A percentile compares a stretch with the other conserved stretches of the same genome.
Evolutionary conservation across 2,888 invertebrate species (phyloP).

Genomic region (Zonitis immaculata): DNA sequence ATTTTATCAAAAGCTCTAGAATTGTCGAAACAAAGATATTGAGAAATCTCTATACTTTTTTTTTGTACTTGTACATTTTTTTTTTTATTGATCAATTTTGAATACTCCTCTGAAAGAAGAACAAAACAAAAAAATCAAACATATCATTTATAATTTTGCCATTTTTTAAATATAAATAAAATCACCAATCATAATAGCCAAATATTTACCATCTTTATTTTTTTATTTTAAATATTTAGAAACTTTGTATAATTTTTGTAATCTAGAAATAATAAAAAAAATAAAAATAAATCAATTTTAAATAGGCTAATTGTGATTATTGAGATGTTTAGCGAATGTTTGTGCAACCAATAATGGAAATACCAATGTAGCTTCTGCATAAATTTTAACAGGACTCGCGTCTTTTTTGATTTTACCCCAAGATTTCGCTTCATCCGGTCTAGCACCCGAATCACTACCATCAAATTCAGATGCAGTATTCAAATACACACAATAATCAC

Average conservation of each 20-base stretch:
- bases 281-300: too few relatives aligned
- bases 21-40: conserved; percentile 47
- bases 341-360: conserved; percentile 94
- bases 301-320: too few relatives aligned
- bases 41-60: background rate
- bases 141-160: background rate
- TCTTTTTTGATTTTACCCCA: conserved; percentile 96
- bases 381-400: conserved; percentile 87
- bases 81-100: too few relatives aligned
- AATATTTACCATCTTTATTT: too few relatives aligned
- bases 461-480: conserved; percentile 97
- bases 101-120: background rate
- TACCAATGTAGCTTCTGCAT: conserved; percentile 89
- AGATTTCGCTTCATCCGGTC: conserved; percentile 97
- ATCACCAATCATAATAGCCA: too few relatives aligned
- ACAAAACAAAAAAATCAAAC: too few relatives aligned
- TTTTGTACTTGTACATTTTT: too few relatives aligned
- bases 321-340: conserved; percentile 80
- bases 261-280: too few relatives aligned
- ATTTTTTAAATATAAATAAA: background rate
- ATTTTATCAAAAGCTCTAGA: conserved; percentile 75
- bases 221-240: too few relatives aligned
- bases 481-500: conserved; percentile 90
- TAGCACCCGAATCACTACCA: conserved; percentile 95
- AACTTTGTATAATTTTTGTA: too few relatives aligned